These are phyloP conservation scores for Lateolabrax maculatus DNA, from an alignment of 2,797 vertebrate species.

Conservation along the genomic window DNA sequence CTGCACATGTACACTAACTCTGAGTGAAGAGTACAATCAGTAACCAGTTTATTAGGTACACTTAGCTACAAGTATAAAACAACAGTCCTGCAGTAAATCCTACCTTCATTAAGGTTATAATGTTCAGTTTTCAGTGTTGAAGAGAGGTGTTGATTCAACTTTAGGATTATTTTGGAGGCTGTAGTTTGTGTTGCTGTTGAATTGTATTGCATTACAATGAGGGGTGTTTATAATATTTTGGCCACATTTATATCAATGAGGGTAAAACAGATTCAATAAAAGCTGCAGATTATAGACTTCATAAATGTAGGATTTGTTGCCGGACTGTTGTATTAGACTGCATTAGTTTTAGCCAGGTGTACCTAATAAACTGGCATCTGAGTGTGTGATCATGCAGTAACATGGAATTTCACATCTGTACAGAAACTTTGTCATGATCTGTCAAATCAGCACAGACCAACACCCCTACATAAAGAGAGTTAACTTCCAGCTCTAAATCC, in stretches of 20 bases:
- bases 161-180: background rate
- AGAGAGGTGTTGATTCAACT: too few species aligned
- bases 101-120: background rate
- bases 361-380: background rate
- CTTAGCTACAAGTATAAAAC: background rate
- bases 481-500: slow-evolving; percentile 2
- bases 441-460: slow-evolving; percentile 12
- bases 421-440: background rate
- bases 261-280: too few species aligned
- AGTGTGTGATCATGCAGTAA: too few species aligned
- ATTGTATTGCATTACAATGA: background rate
- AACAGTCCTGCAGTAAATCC: background rate
- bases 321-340: too few species aligned
- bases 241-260: background rate
- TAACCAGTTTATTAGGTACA: background rate
- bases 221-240: background rate
- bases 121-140: background rate
- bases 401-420: background rate
- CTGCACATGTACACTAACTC: background rate
- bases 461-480: background rate
- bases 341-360: too few species aligned
- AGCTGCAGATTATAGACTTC: too few species aligned
- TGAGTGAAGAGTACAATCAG: background rate
- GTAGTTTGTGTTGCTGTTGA: background rate
- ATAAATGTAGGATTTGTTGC: background rate